Base-by-base conservation (phyloP, 1,140 invertebrate species). In the Drosophila guanche region DNA sequence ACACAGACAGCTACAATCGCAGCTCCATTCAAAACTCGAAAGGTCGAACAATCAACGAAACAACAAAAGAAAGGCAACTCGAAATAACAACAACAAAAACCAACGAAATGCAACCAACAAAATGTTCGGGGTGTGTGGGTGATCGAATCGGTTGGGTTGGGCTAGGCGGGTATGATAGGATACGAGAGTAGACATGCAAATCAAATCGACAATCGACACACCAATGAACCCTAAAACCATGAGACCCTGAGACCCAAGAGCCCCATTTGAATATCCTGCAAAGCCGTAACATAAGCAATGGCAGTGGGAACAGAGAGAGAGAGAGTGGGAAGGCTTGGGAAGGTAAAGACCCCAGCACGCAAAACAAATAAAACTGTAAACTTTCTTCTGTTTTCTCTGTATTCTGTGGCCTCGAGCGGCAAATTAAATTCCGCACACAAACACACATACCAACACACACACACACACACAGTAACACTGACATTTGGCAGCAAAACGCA, bases 331-430 rank as follows among this genome's bases (percentile, higher is more conserved):
- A 47, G 16, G 56, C 37, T 29, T 43, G 33, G 20, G 55, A 68
- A 55, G 20, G 27, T 10, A 52, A 40, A 20, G 29, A 40, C 16
- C 50, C 50, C 23, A 27, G 42, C 70, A 73, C 69, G 70, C 52
- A 74, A 74, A 74, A 74, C 70, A 74, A 74, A 74, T 55, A 74
- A 74, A 69, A 74, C 53, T 73, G 59, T 74, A 65, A 74, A 73
- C 73, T 57, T 72, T 62, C 69, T 57, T 56, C 53, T 56, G 69
- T 52, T 65, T 74, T n/a, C 59, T 47, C 59, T 65, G 52, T 51
- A 53, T 63, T 56, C 46, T 73, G 70, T 74, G 70, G 70, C 70
- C 66, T 69, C 66, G 66, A 69, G 66, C 46, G 41, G 66, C 70
- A 74, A 74, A 74, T 74, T 74, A 51, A 74, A 74, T 66, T 74